Conservation (phyloP, 1,140 invertebrate genomes). For the Olivierus martensii region DNA sequence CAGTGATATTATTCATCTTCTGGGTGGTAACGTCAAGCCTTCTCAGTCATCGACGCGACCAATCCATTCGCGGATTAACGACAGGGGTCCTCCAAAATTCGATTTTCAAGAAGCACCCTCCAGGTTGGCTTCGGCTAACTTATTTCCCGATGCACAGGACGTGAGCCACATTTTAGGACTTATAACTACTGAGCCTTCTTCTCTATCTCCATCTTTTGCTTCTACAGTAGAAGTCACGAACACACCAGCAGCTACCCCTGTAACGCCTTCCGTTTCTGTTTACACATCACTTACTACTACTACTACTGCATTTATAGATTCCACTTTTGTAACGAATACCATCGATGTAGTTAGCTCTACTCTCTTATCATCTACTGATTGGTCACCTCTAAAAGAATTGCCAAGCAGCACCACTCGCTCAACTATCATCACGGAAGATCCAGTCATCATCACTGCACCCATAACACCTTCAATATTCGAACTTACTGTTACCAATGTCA, state of each 20-base stretch:
- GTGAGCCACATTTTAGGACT: conserved; percentile 7
- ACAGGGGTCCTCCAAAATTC: conserved; percentile 49
- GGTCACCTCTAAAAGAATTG: too few relatives aligned
- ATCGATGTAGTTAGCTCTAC: too few relatives aligned
- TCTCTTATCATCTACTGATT: too few relatives aligned
- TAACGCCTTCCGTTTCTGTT: too few relatives aligned
- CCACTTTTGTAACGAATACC: too few relatives aligned
- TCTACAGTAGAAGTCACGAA: too few relatives aligned
- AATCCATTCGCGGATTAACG: conserved; percentile 55
- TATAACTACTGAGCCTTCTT: neutral
- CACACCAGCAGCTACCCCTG: too few relatives aligned
- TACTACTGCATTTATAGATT: too few relatives aligned
- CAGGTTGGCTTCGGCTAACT: neutral
- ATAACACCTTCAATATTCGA: conserved; percentile 15
- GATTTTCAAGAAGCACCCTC: neutral
- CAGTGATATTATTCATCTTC: conserved; percentile 70
- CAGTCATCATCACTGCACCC: conserved; percentile 13
- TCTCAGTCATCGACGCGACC: conserved; percentile 28
- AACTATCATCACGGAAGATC: conserved; percentile 1
- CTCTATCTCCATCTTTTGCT: too few relatives aligned
- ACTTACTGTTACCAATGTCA: conserved; percentile 15
- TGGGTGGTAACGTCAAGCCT: conserved; percentile 69
- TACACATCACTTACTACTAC: too few relatives aligned
- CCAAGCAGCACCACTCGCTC: too few relatives aligned
- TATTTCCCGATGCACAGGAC: conserved; percentile 3